Evolutionary conservation across 2,888 invertebrate species (phyloP), one percentile per base, ranked within the genome.

Genomic region (Drosophila affinis): DNA sequence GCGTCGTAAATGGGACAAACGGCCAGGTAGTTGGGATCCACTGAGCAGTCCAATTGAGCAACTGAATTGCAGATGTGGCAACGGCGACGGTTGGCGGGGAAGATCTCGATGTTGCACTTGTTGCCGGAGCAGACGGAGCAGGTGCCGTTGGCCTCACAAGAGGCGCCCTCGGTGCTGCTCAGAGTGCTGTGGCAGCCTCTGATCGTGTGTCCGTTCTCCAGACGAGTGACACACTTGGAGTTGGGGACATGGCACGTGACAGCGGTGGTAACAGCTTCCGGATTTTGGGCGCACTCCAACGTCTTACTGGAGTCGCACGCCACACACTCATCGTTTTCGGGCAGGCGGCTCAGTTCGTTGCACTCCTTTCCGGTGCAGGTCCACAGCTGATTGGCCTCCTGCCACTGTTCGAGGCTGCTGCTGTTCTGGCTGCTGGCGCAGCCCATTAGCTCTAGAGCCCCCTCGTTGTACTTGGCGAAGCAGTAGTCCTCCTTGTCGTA

Each of bases 41-140:
- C 51, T 7, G 44, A 46, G 27, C 91, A 91, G 0, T 67, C 61
- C 3, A 45, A 1, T 17, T 89, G 65, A 7, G 72, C 65, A 0
- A 52, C 52, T 0, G 91, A 89, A 21, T 82, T 81, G 67, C 92
- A 91, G 24, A 90, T 88, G 62, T 88, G 81, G 51, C 91, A 91
- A n/a, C 65, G 62, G 17, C 78, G 88, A 27, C 92, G 89, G 61
- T 83, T 63, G 21, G 27, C 61, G 17, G 91, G 91, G 79, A 85
- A 91, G n/a, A 90, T 49, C 75, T 87, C 61, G 4, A 58, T 55
- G 55, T 91, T 91, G 65, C 91, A 91, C 18, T 81, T 88, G 12
- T 70, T 57, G 0, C 87, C 90, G 2, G 57, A 62, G 49, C 92
- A 91, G 21, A 71, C 56, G 9, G 75, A 61, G 39, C 91, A 91